Conservation (phyloP, 2,113 vertebrate genomes). For the Dipodomys ordii region DNA sequence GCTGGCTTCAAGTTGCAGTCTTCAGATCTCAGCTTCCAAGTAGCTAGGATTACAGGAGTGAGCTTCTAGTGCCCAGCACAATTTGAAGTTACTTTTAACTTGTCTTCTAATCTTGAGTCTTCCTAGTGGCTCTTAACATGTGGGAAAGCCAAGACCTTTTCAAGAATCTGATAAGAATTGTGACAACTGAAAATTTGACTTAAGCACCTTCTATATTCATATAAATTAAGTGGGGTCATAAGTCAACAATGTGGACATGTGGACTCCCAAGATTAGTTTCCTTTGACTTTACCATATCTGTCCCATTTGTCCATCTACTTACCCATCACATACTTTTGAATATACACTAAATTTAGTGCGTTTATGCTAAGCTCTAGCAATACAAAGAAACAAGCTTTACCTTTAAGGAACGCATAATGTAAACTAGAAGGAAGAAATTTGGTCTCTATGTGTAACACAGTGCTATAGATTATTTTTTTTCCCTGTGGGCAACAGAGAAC, state of each 20-base stretch:
- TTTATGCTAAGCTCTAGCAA: slow-evolving; percentile 19
- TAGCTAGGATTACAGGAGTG: too few relatives aligned
- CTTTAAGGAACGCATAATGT: not conserved
- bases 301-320: not conserved
- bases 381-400: slow-evolving; percentile 18
- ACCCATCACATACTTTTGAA: not conserved
- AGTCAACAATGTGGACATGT: not conserved
- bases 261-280: not conserved
- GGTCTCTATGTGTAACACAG: not conserved
- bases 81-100: slow-evolving; percentile 46
- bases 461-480: not conserved
- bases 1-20: too few relatives aligned
- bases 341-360: not conserved
- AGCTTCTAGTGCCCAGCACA: not conserved
- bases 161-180: slow-evolving; percentile 17
- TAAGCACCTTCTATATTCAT: slow-evolving; percentile 1
- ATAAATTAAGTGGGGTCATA: not conserved
- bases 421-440: not conserved
- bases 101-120: slow-evolving; percentile 5
- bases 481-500: not conserved
- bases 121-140: slow-evolving; percentile 47
- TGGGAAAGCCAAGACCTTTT: not conserved
- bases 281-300: not conserved
- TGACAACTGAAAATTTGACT: not conserved
- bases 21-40: too few relatives aligned